phyloP scores from a whole-genome alignment of 2,888 invertebrate species.

The Apomyelois bistriatella region DNA sequence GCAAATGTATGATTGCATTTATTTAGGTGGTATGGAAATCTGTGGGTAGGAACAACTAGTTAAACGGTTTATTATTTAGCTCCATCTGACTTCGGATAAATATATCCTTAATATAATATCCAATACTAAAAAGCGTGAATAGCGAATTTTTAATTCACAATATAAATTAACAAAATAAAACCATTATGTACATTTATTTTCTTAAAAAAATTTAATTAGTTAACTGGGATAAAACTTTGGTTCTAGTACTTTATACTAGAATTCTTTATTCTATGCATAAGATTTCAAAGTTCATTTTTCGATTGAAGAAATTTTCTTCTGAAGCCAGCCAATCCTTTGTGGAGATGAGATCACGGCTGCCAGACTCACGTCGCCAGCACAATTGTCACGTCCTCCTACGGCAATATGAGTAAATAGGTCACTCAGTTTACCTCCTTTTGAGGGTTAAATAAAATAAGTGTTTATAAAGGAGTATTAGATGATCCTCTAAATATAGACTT shows the following conservation, averaged over 20 bases:
- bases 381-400: slow-evolving; percentile 61
- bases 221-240: too few relatives aligned
- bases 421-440: slow-evolving; percentile 19
- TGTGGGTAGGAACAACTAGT: too few relatives aligned
- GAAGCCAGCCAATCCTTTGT: slow-evolving; percentile 16
- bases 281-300: neutral
- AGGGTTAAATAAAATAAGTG: slow-evolving; percentile 17
- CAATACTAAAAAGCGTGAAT: too few relatives aligned
- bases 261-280: neutral
- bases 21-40: too few relatives aligned
- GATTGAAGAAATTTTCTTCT: neutral
- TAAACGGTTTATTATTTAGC: too few relatives aligned
- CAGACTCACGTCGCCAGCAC: slow-evolving; percentile 48
- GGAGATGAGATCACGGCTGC: slow-evolving; percentile 49
- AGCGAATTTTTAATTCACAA: too few relatives aligned
- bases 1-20: too few relatives aligned
- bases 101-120: too few relatives aligned
- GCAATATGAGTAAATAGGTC: slow-evolving; percentile 18
- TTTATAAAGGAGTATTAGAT: neutral
- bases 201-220: too few relatives aligned
- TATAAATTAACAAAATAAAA: too few relatives aligned
- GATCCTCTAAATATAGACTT: neutral
- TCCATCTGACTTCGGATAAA: too few relatives aligned
- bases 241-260: neutral
- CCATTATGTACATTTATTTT: too few relatives aligned